Base-by-base conservation (phyloP, 1,140 invertebrate genomes). In the Bombus sylvicola region DNA sequence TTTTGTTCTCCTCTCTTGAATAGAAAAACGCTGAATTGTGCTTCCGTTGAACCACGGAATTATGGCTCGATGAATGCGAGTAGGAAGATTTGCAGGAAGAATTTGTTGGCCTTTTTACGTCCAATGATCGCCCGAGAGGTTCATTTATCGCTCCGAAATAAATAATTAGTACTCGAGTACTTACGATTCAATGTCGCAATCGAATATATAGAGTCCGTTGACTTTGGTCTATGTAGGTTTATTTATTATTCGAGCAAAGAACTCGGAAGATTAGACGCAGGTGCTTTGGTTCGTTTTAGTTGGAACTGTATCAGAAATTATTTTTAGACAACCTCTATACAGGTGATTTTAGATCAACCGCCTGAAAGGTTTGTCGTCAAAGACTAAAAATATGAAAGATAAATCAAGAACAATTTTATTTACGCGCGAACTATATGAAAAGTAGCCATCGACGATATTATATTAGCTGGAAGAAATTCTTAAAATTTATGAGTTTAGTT, bases 291-390 rank as follows among this genome's bases (percentile, higher is more conserved):
- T n/a, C 25, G 47, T 79, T 8, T n/a, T n/a, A 28, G 22, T 68
- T 69, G 78, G 78, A 69, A 18, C 64, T 5, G 78, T 25, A 53
- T 80, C 77, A 79, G 31, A 47, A 79, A 25, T 12, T 80, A 80
- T 80, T 80, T 80, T n/a, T 80, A n/a, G 75, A 5, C 28, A 43
- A 28, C 57, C 75, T 64, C 4, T n/a, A 22, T 22, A 34, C 64
- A 80, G 41, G 78, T 69, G 25, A 69, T 53, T 68, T 53, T 53
- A 25, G 41, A 47, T 79, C 41, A 22, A 68, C 41, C 8, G 31
- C 41, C 18, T 31, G 15, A 6, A 3, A 6, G 2, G 6, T 41
- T 77, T 59, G 25, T 59, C 57, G 57, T 10, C n/a, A 9, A n/a
- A 9, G n/a, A 34, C n/a, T 66, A 34, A 39, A 34, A 68, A 34